Conservation (phyloP, 2,797 vertebrate genomes). For the Hephaestus fuliginosus region DNA sequence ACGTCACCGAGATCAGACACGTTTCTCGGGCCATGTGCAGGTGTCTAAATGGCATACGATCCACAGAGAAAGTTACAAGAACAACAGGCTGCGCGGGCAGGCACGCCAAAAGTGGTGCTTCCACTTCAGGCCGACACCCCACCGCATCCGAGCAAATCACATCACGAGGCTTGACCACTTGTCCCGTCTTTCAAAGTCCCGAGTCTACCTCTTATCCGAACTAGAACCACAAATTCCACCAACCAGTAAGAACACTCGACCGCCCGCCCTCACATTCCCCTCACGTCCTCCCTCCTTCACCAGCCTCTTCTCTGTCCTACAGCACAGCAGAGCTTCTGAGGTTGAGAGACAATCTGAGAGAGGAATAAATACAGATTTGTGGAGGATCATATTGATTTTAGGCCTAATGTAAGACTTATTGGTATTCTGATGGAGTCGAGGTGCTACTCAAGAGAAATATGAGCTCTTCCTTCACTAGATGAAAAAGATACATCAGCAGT, state of each 20-base stretch:
- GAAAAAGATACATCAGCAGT: slow-evolving; percentile 47
- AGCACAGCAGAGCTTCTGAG: slow-evolving; percentile 50
- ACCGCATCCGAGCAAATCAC: slow-evolving; percentile 4
- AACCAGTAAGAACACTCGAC: slow-evolving; percentile 34
- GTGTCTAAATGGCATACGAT: slow-evolving; percentile 43
- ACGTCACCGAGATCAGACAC: slow-evolving; percentile 64
- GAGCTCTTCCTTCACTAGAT: slow-evolving; percentile 42
- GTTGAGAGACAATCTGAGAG: slow-evolving; percentile 66
- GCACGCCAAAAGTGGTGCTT: slow-evolving; percentile 8
- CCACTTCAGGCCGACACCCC: slow-evolving; percentile 1
- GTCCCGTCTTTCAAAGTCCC: slow-evolving; percentile 33
- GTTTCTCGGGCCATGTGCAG: slow-evolving; percentile 58
- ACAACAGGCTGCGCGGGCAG: background rate
- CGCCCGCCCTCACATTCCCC: slow-evolving; percentile 62
- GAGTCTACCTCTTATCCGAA: slow-evolving; percentile 31
- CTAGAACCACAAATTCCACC: slow-evolving; percentile 38
- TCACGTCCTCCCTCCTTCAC: slow-evolving; percentile 65
- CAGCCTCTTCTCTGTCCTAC: slow-evolving; percentile 63
- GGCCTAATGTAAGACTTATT: slow-evolving; percentile 61
- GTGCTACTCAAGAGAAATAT: slow-evolving; percentile 47
- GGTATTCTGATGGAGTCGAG: slow-evolving; percentile 62
- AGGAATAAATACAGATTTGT: slow-evolving; percentile 69
- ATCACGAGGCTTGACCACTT: background rate
- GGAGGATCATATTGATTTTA: slow-evolving; percentile 68
- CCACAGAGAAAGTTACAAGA: slow-evolving; percentile 45